Percentiles rank a stretch among this genome's conserved stretches.
Conservation (phyloP, 2,113 vertebrate genomes). For the Takifugu bimaculatus region DNA sequence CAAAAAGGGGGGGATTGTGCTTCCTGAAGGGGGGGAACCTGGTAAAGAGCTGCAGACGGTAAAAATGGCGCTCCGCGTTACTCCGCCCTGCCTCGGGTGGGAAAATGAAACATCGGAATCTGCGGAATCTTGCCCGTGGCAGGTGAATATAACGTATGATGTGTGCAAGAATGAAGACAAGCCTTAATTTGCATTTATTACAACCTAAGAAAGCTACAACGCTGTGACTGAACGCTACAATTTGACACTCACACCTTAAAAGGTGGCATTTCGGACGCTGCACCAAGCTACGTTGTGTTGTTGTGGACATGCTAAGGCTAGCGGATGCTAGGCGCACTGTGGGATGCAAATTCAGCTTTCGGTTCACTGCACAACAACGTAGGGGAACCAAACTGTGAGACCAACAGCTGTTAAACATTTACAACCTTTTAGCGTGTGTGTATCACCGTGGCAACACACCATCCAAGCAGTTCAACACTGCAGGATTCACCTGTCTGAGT, state of each 20-base stretch:
- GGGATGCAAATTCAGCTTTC: constrained; percentile 19
- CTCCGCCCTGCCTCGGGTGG: constrained; percentile 22
- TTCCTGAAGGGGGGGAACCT: constrained; percentile 11
- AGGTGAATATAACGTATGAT: constrained; percentile 2
- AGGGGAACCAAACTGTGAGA: constrained; percentile 19
- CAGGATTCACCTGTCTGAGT: constrained; percentile 25
- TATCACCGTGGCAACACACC: too few relatives aligned
- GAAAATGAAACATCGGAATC: constrained; percentile 30
- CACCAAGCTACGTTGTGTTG: constrained; percentile 8
- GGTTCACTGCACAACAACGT: constrained; percentile 30
- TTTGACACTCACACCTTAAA: too few relatives aligned
- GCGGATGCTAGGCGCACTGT: constrained; percentile 31
- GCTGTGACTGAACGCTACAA: too few relatives aligned
- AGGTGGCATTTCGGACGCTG: neutral
- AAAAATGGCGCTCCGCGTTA: neutral
- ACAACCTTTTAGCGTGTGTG: constrained; percentile 4
- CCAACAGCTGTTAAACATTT: constrained; percentile 58
- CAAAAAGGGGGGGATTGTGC: neutral
- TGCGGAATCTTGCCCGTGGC: constrained; percentile 37
- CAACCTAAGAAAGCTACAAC: neutral
- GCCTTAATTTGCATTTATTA: constrained; percentile 18
- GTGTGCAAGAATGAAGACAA: constrained; percentile 29
- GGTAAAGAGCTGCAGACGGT: neutral
- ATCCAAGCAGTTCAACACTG: constrained; percentile 5
- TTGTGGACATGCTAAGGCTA: constrained; percentile 16